These are phyloP conservation scores for Bembecia ichneumoniformis DNA, from an alignment of 2,888 invertebrate genomes.

Conservation along the genomic window DNA sequence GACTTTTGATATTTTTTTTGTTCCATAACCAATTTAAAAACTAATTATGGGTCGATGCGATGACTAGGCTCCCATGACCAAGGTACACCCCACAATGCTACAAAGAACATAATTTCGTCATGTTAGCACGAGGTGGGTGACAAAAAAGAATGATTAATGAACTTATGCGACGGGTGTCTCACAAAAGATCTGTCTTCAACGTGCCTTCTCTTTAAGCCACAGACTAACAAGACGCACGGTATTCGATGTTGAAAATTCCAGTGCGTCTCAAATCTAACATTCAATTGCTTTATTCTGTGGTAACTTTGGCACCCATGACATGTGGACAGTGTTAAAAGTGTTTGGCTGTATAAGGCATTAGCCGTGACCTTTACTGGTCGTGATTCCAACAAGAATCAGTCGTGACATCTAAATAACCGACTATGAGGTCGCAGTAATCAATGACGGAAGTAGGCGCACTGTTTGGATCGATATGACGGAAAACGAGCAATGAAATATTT, in stretches of 20 bases:
- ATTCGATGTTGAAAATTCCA: background rate
- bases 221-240: slow-evolving; percentile 10
- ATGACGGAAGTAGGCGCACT: slow-evolving; percentile 49
- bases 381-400: slow-evolving; percentile 45
- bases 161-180: slow-evolving; percentile 30
- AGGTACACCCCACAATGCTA: slow-evolving; percentile 50
- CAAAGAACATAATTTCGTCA: slow-evolving; percentile 64
- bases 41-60: slow-evolving; percentile 57
- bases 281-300: background rate
- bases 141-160: slow-evolving; percentile 69
- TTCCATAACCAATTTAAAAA: slow-evolving; percentile 64
- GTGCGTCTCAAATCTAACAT: background rate
- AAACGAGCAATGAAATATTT: slow-evolving; percentile 37
- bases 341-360: slow-evolving; percentile 34
- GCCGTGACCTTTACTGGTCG: slow-evolving; percentile 61
- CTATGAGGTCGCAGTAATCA: slow-evolving; percentile 55
- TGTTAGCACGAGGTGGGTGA: slow-evolving; percentile 55
- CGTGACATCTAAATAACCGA: slow-evolving; percentile 65
- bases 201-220: slow-evolving; percentile 17
- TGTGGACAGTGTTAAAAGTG: slow-evolving; percentile 32
- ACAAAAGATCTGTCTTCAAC: slow-evolving; percentile 52
- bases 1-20: slow-evolving; percentile 55
- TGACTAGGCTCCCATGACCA: slow-evolving; percentile 57
- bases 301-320: slow-evolving; percentile 16
- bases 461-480: slow-evolving; percentile 39